Base-by-base conservation (phyloP, 1,140 invertebrate species). In the Nautilus pompilius region DNA sequence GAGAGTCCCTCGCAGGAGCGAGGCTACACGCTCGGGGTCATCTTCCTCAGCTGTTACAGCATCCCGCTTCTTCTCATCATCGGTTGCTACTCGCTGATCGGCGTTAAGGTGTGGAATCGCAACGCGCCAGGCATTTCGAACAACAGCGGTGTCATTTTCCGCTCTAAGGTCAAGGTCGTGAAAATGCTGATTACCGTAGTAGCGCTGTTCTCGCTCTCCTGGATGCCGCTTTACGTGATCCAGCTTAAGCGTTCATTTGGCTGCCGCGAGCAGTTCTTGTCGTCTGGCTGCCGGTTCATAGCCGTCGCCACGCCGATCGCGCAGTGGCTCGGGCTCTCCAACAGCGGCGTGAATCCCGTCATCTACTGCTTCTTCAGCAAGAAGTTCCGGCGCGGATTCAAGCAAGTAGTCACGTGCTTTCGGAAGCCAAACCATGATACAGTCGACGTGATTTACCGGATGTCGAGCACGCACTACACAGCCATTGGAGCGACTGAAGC, bases 321-420 rank as follows among this genome's bases (percentile, higher is more conserved):
- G 0, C 95, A 98, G 81, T 98, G 96, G 95, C 84, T 98, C 2
- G 96, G 95, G 0, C 89, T 93, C 0, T 93, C 94, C 22, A 98
- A 98, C 80, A 95, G 93, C 30, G 97, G 94, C 85, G 94, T 99
- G 71, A 99, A 99, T 83, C 96, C 96, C 0, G 90, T 97, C 48
- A 87, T 99, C n/a, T 98, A 98, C 82, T 94, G 95, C 0, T 96
- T 94, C 80, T 96, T 97, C 84, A 97, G 96, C 80, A 94, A 96
- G 72, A 97, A 97, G 77, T 97, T 95, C 78, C 86, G 95, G 0
- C 88, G 90, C 20, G 93, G 95, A n/a, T n/a, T n/a, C n/a, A n/a
- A n/a, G n/a, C n/a, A n/a, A n/a, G n/a, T n/a, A n/a, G n/a, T n/a
- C n/a, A n/a, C n/a, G n/a, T n/a, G n/a, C n/a, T n/a, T n/a, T n/a